Percentiles rank a stretch among this genome's conserved stretches.
Evolutionary conservation across 2,888 invertebrate genomes (phyloP).

Genomic region (Apamea sordens): DNA sequence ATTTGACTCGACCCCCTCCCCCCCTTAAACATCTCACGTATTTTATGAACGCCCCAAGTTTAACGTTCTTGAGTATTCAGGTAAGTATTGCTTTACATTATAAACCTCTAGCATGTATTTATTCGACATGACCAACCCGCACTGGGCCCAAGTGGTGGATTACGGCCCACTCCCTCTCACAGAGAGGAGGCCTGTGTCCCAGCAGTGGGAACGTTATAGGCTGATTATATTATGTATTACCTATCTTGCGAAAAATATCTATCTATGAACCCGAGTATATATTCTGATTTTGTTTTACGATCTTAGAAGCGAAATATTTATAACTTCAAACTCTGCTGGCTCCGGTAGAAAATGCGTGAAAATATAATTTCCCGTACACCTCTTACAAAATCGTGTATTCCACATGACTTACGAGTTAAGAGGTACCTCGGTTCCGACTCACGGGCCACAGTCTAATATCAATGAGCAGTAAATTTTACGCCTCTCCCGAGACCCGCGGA

Average conservation of each 20-base stretch:
- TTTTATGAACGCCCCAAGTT: too few species aligned
- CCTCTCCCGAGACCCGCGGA: constrained; percentile 25
- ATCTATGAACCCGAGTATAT: not conserved
- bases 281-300: not conserved
- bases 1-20: too few species aligned
- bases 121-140: too few species aligned
- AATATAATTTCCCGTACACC: constrained; percentile 27
- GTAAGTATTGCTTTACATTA: too few species aligned
- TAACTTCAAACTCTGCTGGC: not conserved
- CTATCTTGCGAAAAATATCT: not conserved
- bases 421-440: constrained; percentile 16
- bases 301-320: not conserved
- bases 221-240: not conserved
- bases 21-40: too few species aligned
- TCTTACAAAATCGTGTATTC: constrained; percentile 29
- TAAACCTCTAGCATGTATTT: not conserved
- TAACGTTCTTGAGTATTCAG: not conserved
- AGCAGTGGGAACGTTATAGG: too few species aligned
- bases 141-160: too few species aligned
- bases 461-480: constrained; percentile 59
- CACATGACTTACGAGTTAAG: constrained; percentile 56
- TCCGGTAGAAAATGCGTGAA: constrained; percentile 3
- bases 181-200: too few species aligned
- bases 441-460: constrained; percentile 34
- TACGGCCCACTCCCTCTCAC: too few species aligned